Conservation (phyloP, 1,140 invertebrate genomes). For the Apis laboriosa region DNA sequence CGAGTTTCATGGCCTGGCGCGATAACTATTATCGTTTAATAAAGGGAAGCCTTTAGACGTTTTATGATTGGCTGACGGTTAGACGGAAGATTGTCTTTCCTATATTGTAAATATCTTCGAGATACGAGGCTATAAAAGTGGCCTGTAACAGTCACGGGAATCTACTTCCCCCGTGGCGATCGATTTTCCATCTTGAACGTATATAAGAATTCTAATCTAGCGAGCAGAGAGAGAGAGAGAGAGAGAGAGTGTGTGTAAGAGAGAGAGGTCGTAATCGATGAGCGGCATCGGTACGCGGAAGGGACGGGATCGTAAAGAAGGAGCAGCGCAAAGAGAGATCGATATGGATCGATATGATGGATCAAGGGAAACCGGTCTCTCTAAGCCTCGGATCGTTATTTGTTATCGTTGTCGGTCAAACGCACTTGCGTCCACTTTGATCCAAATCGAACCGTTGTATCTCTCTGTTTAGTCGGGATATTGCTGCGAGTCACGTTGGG, state of each 20-base stretch:
- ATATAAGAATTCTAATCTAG: slow-evolving; percentile 57
- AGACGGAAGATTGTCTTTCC: not conserved
- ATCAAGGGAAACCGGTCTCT: slow-evolving; percentile 22
- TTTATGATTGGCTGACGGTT: not conserved
- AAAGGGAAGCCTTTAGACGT: not conserved
- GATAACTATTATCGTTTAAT: not conserved
- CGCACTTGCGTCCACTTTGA: slow-evolving; percentile 24
- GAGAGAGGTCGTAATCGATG: slow-evolving; percentile 45
- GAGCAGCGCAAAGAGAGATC: slow-evolving; percentile 9
- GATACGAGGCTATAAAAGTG: slow-evolving; percentile 1
- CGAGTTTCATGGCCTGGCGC: not conserved
- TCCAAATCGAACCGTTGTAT: slow-evolving; percentile 23
- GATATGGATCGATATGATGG: slow-evolving; percentile 58
- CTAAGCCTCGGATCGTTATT: not conserved
- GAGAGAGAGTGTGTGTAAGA: no score
- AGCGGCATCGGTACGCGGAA: slow-evolving; percentile 37
- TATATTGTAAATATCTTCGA: slow-evolving; percentile 4
- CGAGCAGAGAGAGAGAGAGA: not conserved
- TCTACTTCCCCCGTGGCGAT: slow-evolving; percentile 19
- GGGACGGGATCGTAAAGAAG: slow-evolving; percentile 28
- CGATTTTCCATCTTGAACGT: slow-evolving; percentile 40
- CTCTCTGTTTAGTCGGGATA: no score
- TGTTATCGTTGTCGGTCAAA: slow-evolving; percentile 1
- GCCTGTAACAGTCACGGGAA: not conserved
- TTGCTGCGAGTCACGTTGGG: no score